These are phyloP conservation scores for Amblyraja radiata DNA, from an alignment of 2,797 vertebrate genomes.

Conservation along the genomic window DNA sequence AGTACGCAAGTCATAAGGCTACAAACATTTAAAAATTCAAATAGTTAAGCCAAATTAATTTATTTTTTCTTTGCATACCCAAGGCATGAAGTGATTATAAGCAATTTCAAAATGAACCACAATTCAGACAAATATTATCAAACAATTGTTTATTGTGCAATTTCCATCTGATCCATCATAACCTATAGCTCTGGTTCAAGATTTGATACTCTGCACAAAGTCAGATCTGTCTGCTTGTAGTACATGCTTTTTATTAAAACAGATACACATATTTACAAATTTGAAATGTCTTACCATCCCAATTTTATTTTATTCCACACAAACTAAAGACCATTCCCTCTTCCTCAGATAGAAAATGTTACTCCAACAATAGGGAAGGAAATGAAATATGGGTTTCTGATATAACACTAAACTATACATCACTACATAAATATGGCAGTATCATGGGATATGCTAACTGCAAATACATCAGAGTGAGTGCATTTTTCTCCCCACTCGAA, in stretches of 20 bases:
- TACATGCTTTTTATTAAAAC: constrained; percentile 98
- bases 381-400: constrained; percentile 66
- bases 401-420: constrained; percentile 75
- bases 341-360: constrained; percentile 57
- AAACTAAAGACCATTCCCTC: constrained; percentile 49
- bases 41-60: background rate
- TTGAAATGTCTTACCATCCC: constrained; percentile 63
- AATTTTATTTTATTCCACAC: constrained; percentile 57
- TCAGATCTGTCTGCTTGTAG: constrained; percentile 75
- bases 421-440: constrained; percentile 89
- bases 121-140: constrained; percentile 53
- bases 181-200: constrained; percentile 47
- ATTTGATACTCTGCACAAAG: constrained; percentile 63
- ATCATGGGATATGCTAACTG: constrained; percentile 80
- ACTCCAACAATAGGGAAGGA: constrained; percentile 42
- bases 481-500: background rate
- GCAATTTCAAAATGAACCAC: constrained; percentile 33
- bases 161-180: constrained; percentile 53
- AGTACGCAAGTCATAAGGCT: background rate
- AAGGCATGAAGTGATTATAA: background rate
- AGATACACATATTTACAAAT: constrained; percentile 88
- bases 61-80: background rate
- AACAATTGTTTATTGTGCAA: constrained; percentile 75
- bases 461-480: background rate
- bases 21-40: background rate